Evolutionary conservation across 2,888 invertebrate species (phyloP), one percentile per base, ranked within the genome.

Genomic region (Adelognathus sp.): DNA sequence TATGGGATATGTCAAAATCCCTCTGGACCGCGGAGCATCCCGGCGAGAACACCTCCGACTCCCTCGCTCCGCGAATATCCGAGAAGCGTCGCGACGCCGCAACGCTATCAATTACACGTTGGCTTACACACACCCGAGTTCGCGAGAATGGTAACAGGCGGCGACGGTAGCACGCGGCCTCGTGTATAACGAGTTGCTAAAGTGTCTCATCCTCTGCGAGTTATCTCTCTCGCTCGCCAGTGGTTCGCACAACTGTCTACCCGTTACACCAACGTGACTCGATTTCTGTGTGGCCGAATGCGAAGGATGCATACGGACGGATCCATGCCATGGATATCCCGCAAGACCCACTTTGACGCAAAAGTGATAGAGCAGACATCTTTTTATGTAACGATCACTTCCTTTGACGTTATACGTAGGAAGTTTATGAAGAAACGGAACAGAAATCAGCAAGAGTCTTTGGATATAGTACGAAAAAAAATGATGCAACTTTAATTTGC

Each of bases 101-200:
- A 87, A 85, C 83, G 84, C 81, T 89, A 88, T 89, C 88, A 86
- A 86, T 89, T 88, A 87, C 87, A 83, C 85, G 70, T 58, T 58
- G 60, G 72, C 66, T 72, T 72, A 77, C 61, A 83, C n/a, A n/a
- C 82, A 83, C 80, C 83, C 80, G 76, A 83, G 81, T 83, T 82
- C 76, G 81, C 82, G 73, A 61, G 46, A n/a, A 9, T 16, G 33
- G 44, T 44, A 46, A 60, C 60, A 33, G 50, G 16, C 63, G 44
- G 44, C 27, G 39, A 24, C 66, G 11, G 60, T 39, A 60, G 16
- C n/a, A n/a, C n/a, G n/a, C 58, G 39, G 21, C 33, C 70, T 60
- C 70, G 58, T 60, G 70, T 73, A 58, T 50, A 85, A 85, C 84
- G 83, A 86, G 83, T 84, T 83, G 81, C 81, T 83, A 81, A 83